phyloP scores from a whole-genome alignment of 2,797 vertebrate species.

The Gadopsis marmoratus region DNA sequence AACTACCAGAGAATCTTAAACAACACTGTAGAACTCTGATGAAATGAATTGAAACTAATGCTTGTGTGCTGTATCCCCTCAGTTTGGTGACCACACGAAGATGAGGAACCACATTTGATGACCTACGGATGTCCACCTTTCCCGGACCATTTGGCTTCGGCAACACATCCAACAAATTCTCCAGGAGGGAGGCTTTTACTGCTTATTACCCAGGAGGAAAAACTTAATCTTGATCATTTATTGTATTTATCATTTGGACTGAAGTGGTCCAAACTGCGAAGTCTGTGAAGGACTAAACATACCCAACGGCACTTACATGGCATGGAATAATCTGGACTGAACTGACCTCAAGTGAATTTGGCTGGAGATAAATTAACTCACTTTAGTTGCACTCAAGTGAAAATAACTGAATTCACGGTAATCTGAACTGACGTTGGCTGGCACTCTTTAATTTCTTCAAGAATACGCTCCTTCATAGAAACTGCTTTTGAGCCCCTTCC shows the following conservation, averaged over 20 bases:
- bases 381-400: constrained; percentile 39
- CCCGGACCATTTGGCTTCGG: constrained; percentile 32
- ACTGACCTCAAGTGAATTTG: constrained; percentile 39
- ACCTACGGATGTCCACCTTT: constrained; percentile 51
- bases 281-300: constrained; percentile 32
- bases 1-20: not conserved
- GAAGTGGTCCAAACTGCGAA: constrained; percentile 28
- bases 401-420: constrained; percentile 47
- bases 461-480: constrained; percentile 44
- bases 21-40: not conserved
- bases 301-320: constrained; percentile 33
- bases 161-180: constrained; percentile 36
- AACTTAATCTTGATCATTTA: not conserved
- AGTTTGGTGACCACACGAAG: constrained; percentile 67
- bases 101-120: constrained; percentile 65
- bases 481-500: constrained; percentile 51
- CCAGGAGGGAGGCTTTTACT: constrained; percentile 38
- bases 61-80: constrained; percentile 50
- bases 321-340: constrained; percentile 58
- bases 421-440: constrained; percentile 28
- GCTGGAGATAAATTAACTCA: constrained; percentile 26
- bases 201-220: constrained; percentile 30
- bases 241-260: constrained; percentile 32
- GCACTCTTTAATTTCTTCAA: constrained; percentile 35
- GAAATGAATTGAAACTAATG: constrained; percentile 18